phyloP scores from a whole-genome alignment of 2,113 vertebrate species.

The Tetraodon nigroviridis region DNA sequence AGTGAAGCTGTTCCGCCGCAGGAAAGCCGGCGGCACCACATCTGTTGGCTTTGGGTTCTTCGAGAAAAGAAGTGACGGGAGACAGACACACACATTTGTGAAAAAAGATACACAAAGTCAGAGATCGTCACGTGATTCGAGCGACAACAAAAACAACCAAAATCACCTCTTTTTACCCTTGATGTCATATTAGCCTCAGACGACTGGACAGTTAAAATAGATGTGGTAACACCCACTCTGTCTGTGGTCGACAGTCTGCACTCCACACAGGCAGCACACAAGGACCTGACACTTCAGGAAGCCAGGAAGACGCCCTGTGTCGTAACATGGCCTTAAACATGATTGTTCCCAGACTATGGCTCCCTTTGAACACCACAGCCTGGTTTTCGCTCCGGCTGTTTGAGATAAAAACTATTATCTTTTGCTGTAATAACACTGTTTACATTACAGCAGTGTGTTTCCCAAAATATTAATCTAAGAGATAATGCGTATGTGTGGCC shows the following conservation, averaged over 20 bases:
- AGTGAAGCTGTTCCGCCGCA: conserved; percentile 89
- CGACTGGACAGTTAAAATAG: conserved; percentile 33
- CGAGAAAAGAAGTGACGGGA: conserved; percentile 17
- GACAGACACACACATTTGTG: background rate
- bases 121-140: conserved; percentile 19
- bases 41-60: conserved; percentile 68
- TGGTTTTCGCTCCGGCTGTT: no score
- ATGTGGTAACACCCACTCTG: conserved; percentile 39
- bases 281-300: conserved; percentile 6
- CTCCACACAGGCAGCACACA: conserved; percentile 6
- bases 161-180: no score
- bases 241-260: conserved; percentile 8
- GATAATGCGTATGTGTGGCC: background rate
- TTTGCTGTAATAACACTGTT: no score
- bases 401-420: no score
- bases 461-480: background rate
- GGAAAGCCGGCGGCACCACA: conserved; percentile 69
- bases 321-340: background rate
- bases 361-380: no score
- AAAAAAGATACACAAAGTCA: background rate
- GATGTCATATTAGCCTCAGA: conserved; percentile 12
- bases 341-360: no score
- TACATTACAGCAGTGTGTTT: no score
- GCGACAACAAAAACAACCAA: conserved; percentile 19
- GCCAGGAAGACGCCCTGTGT: background rate